phyloP scores from a whole-genome alignment of 2,797 vertebrate genomes.

The Petrocephalus schoutedeni region DNA sequence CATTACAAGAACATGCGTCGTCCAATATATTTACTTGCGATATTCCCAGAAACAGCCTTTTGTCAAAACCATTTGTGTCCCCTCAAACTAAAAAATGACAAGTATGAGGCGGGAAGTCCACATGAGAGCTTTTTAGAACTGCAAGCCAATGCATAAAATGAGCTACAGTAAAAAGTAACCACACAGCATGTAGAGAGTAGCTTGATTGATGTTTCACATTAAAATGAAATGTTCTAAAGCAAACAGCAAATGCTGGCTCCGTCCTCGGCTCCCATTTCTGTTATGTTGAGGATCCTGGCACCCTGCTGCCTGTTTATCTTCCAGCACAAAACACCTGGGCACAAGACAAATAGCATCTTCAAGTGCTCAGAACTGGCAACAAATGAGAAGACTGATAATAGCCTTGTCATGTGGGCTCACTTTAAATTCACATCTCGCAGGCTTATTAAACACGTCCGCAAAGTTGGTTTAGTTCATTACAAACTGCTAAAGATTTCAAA shows the following conservation, averaged over 20 bases:
- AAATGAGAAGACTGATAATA: slow-evolving; percentile 58
- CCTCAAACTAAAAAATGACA: slow-evolving; percentile 57
- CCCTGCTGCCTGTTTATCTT: slow-evolving; percentile 21
- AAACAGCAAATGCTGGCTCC: slow-evolving; percentile 44
- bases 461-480: background rate
- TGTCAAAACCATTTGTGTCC: slow-evolving; percentile 38
- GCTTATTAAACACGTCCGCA: slow-evolving; percentile 26
- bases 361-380: slow-evolving; percentile 52
- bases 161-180: slow-evolving; percentile 49
- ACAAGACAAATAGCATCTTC: slow-evolving; percentile 54
- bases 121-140: slow-evolving; percentile 57
- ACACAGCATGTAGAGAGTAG: slow-evolving; percentile 38
- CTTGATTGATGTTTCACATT: slow-evolving; percentile 59
- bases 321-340: slow-evolving; percentile 36
- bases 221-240: slow-evolving; percentile 33
- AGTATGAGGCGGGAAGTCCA: slow-evolving; percentile 53
- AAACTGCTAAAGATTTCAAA: background rate
- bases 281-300: slow-evolving; percentile 21
- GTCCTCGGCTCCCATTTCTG: slow-evolving; percentile 32
- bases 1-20: background rate
- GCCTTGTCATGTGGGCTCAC: slow-evolving; percentile 54
- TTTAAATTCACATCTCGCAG: slow-evolving; percentile 48
- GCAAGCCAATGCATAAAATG: slow-evolving; percentile 56
- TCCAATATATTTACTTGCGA: slow-evolving; percentile 23
- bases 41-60: slow-evolving; percentile 32